Evolutionary conservation across 1,140 invertebrate genomes (phyloP).

Genomic region (Papilio polyxenes): DNA sequence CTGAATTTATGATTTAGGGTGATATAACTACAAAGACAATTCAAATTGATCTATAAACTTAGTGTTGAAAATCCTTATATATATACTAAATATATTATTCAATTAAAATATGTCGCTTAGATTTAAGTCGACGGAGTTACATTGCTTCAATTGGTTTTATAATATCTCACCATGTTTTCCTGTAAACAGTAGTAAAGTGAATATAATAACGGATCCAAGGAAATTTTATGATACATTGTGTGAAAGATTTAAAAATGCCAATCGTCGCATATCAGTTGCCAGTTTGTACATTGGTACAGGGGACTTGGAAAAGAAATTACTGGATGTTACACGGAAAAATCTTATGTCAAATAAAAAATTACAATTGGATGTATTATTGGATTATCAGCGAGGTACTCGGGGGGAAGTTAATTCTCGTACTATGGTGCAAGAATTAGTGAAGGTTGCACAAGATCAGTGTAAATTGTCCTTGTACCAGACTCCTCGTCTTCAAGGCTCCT

Average conservation of each 20-base stretch:
- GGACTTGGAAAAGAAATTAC: constrained; percentile 89
- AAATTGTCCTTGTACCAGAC: constrained; percentile 94
- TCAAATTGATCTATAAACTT: constrained; percentile 1
- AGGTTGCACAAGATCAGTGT: constrained; percentile 77
- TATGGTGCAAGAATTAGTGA: constrained; percentile 88
- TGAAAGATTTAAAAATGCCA: constrained; percentile 85
- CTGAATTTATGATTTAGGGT: neutral
- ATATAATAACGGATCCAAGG: constrained; percentile 87
- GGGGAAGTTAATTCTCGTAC: constrained; percentile 88
- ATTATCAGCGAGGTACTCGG: constrained; percentile 94
- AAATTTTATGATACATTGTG: constrained; percentile 89
- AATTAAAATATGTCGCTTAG: constrained; percentile 60
- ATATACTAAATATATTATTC: constrained; percentile 44
- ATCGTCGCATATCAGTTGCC: constrained; percentile 91
- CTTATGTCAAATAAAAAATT: constrained; percentile 81
- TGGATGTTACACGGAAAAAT: constrained; percentile 83
- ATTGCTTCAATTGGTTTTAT: constrained; percentile 84
- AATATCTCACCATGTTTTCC: constrained; percentile 87
- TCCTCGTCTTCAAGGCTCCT: constrained; percentile 91
- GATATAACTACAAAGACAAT: neutral
- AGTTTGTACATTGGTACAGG: constrained; percentile 97
- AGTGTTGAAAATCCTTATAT: neutral
- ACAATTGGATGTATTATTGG: constrained; percentile 92
- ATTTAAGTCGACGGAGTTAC: constrained; percentile 68
- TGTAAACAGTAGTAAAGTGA: constrained; percentile 85